phyloP scores from a whole-genome alignment of 2,113 vertebrate genomes.

The Raja brachyura region DNA sequence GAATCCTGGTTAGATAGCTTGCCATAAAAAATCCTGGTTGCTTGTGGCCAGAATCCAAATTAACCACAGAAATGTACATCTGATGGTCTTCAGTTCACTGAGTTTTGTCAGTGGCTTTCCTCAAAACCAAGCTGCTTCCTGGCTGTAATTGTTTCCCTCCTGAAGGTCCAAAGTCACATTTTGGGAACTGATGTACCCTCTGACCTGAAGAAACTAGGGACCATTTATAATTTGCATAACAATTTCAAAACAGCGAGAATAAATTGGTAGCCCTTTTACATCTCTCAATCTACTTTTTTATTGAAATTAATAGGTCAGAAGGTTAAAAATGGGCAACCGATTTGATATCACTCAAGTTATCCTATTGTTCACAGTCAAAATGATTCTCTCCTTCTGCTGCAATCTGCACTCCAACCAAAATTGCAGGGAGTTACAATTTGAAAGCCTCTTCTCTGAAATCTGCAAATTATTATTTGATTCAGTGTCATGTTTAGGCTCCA shows the following conservation, averaged over 20 bases:
- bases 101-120: neutral
- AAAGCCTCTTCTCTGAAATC: neutral
- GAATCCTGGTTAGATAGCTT: neutral
- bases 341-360: too few species aligned
- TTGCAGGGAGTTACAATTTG: neutral
- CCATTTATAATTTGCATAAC: neutral
- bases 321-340: neutral
- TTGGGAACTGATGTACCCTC: neutral
- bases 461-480: neutral
- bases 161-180: neutral
- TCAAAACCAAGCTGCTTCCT: neutral
- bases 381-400: too few species aligned
- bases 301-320: neutral
- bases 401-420: neutral
- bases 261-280: neutral
- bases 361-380: too few species aligned
- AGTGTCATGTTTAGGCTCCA: neutral
- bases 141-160: neutral
- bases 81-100: neutral
- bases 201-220: neutral
- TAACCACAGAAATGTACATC: neutral
- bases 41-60: neutral
- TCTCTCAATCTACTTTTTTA: neutral
- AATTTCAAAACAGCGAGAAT: neutral
- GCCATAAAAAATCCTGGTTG: neutral